Percentiles rank a stretch among this genome's conserved stretches.
Conservation (phyloP, 2,113 vertebrate genomes). For the Hippocampus guttulatus region DNA sequence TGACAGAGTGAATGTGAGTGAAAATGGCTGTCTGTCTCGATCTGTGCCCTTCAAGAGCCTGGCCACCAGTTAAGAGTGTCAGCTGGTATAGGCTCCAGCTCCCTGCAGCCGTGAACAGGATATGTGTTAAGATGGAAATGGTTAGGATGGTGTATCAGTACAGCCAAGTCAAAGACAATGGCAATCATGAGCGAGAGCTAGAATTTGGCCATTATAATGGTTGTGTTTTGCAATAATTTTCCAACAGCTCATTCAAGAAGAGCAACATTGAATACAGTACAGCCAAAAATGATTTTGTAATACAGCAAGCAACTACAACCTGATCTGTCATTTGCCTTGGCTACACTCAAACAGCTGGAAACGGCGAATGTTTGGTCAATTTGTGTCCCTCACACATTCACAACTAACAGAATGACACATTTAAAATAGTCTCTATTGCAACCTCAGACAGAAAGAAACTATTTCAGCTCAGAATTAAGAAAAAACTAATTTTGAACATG, state of each 20-base stretch:
- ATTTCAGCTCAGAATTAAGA: not conserved
- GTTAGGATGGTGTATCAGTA: slow-evolving; percentile 18
- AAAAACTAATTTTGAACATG: not conserved
- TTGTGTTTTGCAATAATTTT: not conserved
- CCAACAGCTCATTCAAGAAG: not conserved
- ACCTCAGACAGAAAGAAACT: not conserved
- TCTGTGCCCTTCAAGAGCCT: no score
- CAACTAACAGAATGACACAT: not conserved
- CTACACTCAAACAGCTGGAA: not conserved
- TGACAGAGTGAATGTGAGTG: no score
- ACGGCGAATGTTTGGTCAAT: not conserved
- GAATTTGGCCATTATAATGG: not conserved
- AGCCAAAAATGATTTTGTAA: no score
- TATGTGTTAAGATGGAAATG: no score
- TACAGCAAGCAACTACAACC: not conserved
- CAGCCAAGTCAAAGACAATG: slow-evolving; percentile 6
- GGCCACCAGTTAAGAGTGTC: no score
- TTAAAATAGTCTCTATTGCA: not conserved
- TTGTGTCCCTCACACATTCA: not conserved
- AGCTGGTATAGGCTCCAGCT: not conserved
- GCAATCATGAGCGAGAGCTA: slow-evolving; percentile 1
- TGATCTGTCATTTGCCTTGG: not conserved
- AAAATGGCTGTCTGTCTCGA: no score
- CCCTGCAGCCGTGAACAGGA: not conserved
- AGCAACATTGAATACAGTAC: not conserved